Evolutionary conservation across 1,140 invertebrate species (phyloP), one percentile per base, ranked within the genome.

Genomic region (Lordiphosa collinella): DNA sequence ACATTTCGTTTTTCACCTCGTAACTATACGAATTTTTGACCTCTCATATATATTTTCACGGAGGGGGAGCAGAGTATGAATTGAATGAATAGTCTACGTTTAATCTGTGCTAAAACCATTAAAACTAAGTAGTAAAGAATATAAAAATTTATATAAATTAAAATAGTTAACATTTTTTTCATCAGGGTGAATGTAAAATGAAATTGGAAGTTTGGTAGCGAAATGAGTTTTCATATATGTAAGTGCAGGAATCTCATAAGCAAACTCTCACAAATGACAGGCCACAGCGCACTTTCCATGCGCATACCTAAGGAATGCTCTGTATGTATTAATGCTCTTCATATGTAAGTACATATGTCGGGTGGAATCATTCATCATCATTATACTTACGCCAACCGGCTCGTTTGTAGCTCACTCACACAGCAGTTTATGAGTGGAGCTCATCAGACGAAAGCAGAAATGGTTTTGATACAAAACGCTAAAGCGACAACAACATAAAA

Each of bases 261-360:
- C 32, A 12, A 41, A 51, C 37, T 62, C 46, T 37, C 46, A 37
- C 13, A 34, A 12, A 43, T 31, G 46, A 46, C 41, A 46, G n/a
- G 25, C 47, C 13, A 7, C 12, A 11, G 11, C 36, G 14, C 3
- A 36, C 8, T 35, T 32, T 13, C 37, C 38, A 5, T 7, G 25
- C 25, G 7, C 25, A 29, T 41, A n/a, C 44, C 44, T 34, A 54
- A 49, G 56, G 64, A 56, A 44, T 65, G 49, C 36, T 59, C 49
- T 68, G 55, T 68, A 68, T 68, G 55, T 68, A 68, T 68, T 68
- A 68, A 68, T 68, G 65, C 48, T 55, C 55, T 49, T 68, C 64
- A 68, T 68, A 68, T 68, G 62, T 68, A 68, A 60, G 62, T 59
- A 64, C 44, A 53, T 38, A 14, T 40, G 31, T 43, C 55, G n/a